Conservation (phyloP, 2,113 vertebrate genomes). For the Anser cygnoides region DNA sequence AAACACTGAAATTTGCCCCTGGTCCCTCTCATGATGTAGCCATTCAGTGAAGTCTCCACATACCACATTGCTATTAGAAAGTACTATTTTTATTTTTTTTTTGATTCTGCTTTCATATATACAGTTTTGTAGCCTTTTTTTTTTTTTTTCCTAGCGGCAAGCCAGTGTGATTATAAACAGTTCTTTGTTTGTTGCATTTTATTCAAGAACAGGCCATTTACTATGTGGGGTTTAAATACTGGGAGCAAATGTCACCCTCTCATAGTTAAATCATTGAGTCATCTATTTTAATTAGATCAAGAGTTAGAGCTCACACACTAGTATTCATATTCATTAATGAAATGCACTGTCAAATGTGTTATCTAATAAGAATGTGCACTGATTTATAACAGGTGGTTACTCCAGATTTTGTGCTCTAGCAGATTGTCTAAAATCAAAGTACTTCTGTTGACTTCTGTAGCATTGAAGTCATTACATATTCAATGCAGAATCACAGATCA, state of each 20-base stretch:
- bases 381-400: neutral
- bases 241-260: conserved; percentile 45
- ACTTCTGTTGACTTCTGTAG: neutral
- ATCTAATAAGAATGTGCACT: neutral
- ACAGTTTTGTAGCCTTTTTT: neutral
- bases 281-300: conserved; percentile 53
- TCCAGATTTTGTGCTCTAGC: neutral
- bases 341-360: neutral
- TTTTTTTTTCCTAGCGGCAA: neutral
- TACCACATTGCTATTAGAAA: neutral
- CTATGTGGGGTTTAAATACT: neutral
- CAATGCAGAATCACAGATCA: neutral
- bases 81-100: neutral
- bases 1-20: neutral
- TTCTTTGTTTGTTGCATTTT: neutral
- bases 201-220: conserved; percentile 30
- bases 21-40: neutral
- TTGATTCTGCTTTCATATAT: neutral
- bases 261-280: conserved; percentile 40
- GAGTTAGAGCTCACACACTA: neutral
- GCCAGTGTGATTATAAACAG: neutral
- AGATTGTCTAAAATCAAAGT: conserved; percentile 5
- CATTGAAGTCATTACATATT: neutral
- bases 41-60: neutral
- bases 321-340: conserved; percentile 36